Conservation (phyloP, 2,888 invertebrate species). For the Micropterix aruncella region DNA sequence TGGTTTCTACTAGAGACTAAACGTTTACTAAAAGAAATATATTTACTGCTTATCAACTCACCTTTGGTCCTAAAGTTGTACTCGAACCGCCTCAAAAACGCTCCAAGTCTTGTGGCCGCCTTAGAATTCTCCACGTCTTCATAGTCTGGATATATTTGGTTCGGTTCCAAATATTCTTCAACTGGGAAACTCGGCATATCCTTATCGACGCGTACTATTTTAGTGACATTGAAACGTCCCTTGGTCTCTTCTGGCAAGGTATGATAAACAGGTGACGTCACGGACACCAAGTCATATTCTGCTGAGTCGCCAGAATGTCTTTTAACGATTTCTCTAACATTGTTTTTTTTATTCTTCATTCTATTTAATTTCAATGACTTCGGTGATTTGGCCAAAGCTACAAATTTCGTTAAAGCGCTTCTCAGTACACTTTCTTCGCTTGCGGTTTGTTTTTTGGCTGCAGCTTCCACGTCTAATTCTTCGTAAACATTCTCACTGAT, state of each 20-base stretch:
- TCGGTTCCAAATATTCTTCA: constrained; percentile 34
- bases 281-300: background rate
- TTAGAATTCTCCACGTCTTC: constrained; percentile 8
- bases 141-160: background rate
- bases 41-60: too few species aligned
- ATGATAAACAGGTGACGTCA: background rate
- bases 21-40: too few species aligned
- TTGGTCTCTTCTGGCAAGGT: background rate
- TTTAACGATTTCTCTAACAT: background rate
- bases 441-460: background rate
- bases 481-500: background rate
- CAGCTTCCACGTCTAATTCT: background rate
- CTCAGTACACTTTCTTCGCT: too few species aligned
- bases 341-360: background rate
- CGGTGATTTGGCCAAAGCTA: background rate
- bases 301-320: background rate
- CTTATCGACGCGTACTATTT: background rate
- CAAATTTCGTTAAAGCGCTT: background rate
- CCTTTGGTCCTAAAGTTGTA: constrained; percentile 3
- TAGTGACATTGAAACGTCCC: background rate
- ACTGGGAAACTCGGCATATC: constrained; percentile 17
- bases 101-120: constrained; percentile 9
- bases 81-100: constrained; percentile 8
- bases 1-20: too few species aligned
- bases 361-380: background rate